Evolutionary conservation across 2,888 invertebrate genomes (phyloP), one percentile per base, ranked within the genome.

Genomic region (Apamea sordens): DNA sequence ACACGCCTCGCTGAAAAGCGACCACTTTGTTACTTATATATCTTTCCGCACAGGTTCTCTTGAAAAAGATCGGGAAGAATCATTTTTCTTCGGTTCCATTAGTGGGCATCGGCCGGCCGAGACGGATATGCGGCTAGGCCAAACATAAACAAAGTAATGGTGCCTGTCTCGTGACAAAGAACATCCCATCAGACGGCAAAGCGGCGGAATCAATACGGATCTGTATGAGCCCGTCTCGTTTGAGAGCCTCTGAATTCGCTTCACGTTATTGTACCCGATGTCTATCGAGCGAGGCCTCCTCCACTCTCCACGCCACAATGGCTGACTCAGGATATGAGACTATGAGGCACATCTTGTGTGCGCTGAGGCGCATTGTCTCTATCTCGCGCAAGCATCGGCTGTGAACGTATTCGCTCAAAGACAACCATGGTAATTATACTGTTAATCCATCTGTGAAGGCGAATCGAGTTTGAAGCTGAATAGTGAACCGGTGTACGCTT

Each of bases 101-200:
- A 95, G 94, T 90, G 90, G 89, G 92, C 92, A 93, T 93, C 93
- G 93, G 93, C 91, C 93, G 92, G 92, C 89, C 86, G 92, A 91
- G 92, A 93, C 91, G 93, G 92, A 94, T 93, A 92, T 91, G 92
- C 92, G 93, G 92, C 88, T 90, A 90, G 89, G 86, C 88, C 94
- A 94, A 94, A 95, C 93, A 94, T 94, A 95, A 94, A 95, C 94
- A 94, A 92, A 93, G 93, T 94, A 94, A 95, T 95, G 94, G 93
- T 89, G 83, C 85, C 89, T 91, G 90, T 88, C 91, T 85, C 90
- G 91, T 94, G 95, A 95, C 95, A 95, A 95, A 95, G 94, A 93
- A 93, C 91, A 86, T 90, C 90, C 93, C 93, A 94, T 94, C 93
- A 92, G 86, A 91, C 89, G 88, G 89, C 86, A 90, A 89, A 92